These are phyloP conservation scores for Littorina saxatilis DNA, from an alignment of 1,140 invertebrate species.

Conservation along the genomic window DNA sequence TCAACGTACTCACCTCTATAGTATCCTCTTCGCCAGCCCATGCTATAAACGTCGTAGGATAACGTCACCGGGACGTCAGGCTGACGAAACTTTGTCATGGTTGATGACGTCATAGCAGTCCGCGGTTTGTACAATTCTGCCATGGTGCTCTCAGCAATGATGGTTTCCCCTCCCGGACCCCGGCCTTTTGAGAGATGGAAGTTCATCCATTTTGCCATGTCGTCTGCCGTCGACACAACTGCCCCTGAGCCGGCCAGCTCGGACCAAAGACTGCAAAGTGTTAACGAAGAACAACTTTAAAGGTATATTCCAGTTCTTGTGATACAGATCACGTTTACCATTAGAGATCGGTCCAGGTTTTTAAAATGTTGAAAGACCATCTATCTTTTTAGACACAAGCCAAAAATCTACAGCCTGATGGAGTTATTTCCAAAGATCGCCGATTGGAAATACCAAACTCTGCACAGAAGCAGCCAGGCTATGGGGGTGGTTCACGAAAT, in stretches of 20 bases:
- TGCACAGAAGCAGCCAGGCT: too few species aligned
- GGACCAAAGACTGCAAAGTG: constrained; percentile 53
- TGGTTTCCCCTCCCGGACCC: constrained; percentile 3
- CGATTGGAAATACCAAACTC: too few species aligned
- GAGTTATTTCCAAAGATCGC: too few species aligned
- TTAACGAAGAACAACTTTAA: too few species aligned
- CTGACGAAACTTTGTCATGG: constrained; percentile 21
- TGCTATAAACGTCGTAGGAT: constrained; percentile 38
- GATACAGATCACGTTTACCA: too few species aligned
- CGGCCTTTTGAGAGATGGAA: constrained; percentile 52
- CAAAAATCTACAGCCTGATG: too few species aligned
- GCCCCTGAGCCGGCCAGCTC: constrained; percentile 56
- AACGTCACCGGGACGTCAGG: constrained; percentile 39
- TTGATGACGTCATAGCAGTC: constrained; percentile 10
- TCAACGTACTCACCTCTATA: constrained; percentile 40
- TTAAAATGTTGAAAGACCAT: neutral
- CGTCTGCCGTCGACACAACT: constrained; percentile 59
- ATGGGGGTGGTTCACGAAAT: too few species aligned
- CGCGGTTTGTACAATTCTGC: constrained; percentile 28
- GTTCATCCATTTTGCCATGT: constrained; percentile 67
- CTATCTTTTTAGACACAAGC: too few species aligned
- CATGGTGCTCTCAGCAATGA: neutral
- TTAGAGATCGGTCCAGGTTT: neutral
- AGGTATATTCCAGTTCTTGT: too few species aligned
- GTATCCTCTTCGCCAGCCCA: constrained; percentile 45